Evolutionary conservation across 2,797 vertebrate species (phyloP).

Genomic region (Falco concolor): DNA sequence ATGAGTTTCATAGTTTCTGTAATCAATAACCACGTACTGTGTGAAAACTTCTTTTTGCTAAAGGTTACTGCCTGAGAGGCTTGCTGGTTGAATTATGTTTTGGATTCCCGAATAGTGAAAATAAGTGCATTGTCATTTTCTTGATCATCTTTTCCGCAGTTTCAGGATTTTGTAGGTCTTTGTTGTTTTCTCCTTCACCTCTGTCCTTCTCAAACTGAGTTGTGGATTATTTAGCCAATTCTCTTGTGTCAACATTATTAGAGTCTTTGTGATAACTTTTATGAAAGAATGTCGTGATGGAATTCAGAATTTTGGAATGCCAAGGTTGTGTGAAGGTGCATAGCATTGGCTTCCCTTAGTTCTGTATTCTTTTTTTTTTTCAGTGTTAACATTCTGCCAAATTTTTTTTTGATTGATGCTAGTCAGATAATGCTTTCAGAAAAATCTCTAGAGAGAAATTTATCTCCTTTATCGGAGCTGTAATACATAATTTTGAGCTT

Average conservation of each 20-base stretch:
- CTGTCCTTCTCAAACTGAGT: background rate
- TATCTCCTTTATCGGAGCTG: background rate
- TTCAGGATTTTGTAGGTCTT: background rate
- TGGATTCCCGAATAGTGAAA: background rate
- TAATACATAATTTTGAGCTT: background rate
- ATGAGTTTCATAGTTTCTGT: background rate
- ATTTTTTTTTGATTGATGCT: background rate
- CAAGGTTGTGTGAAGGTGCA: background rate
- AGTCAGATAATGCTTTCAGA: background rate
- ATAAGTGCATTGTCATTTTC: background rate
- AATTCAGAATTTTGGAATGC: background rate
- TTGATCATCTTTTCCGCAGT: background rate
- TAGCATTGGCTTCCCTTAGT: background rate
- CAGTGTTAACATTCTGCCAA: background rate
- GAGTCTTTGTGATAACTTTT: background rate
- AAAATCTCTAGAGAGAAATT: background rate
- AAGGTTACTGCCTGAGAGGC: background rate
- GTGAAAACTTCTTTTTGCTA: background rate
- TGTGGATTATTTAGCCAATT: background rate
- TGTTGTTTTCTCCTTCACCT: background rate
- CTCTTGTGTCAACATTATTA: background rate
- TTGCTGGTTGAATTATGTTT: background rate
- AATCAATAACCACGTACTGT: background rate
- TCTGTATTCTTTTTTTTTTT: background rate
- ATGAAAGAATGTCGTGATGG: background rate